phyloP scores from a whole-genome alignment of 53 echinoderm and acorn worm species.

The Arbacia lixula region DNA sequence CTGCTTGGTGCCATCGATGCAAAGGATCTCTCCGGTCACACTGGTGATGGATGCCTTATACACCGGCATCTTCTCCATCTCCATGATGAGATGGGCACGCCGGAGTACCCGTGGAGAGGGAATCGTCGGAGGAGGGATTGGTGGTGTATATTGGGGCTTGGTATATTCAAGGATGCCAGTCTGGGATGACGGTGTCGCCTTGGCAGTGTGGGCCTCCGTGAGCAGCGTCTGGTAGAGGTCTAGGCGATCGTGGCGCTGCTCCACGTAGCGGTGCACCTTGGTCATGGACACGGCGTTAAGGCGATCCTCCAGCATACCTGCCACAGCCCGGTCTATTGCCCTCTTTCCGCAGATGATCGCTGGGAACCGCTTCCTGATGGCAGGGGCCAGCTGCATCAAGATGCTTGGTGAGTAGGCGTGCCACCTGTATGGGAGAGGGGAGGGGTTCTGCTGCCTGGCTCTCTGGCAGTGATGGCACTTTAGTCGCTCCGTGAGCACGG shows the following conservation, averaged over 20 bases:
- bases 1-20: conserved; percentile 65
- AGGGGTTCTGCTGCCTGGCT: neutral
- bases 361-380: conserved; percentile 47
- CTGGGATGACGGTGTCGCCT: conserved; percentile 16
- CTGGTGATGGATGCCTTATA: conserved; percentile 55
- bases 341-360: conserved; percentile 59
- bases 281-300: conserved; percentile 63
- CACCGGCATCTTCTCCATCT: conserved; percentile 28
- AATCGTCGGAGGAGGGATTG: conserved; percentile 19
- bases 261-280: conserved; percentile 56
- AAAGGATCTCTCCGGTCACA: conserved; percentile 60
- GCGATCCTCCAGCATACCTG: conserved; percentile 45
- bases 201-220: conserved; percentile 37
- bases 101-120: conserved; percentile 57
- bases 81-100: conserved; percentile 50
- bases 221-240: conserved; percentile 66
- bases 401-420: conserved; percentile 57
- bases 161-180: conserved; percentile 46
- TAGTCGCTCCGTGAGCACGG: conserved; percentile 57
- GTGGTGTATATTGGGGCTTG: conserved; percentile 33
- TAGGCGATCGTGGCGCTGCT: conserved; percentile 53
- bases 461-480: conserved; percentile 13
- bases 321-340: conserved; percentile 3
- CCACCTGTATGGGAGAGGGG: conserved; percentile 14
- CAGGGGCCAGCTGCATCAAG: too few relatives aligned